phyloP scores from a whole-genome alignment of 1,140 invertebrate genomes.

The Campodea augens region DNA sequence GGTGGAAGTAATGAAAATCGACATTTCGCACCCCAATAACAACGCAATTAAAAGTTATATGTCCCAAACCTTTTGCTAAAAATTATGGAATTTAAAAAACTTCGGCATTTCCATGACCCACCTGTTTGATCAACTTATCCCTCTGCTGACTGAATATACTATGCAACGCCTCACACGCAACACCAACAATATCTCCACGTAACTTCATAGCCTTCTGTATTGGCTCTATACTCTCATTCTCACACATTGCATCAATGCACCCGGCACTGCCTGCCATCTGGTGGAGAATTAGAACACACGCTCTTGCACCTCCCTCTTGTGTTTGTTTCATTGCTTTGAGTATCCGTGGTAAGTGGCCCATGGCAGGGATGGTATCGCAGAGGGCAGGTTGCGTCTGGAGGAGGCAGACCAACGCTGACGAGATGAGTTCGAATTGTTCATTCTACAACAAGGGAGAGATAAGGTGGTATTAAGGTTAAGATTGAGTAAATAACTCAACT shows the following conservation, averaged over 20 bases:
- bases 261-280: conserved; percentile 30
- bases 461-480: conserved; percentile 17
- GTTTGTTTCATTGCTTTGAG: conserved; percentile 46
- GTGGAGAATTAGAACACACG: conserved; percentile 14
- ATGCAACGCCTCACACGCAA: conserved; percentile 74
- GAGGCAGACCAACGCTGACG: conserved; percentile 61
- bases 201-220: conserved; percentile 74
- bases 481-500: no score
- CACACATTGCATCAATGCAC: conserved; percentile 52
- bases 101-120: conserved; percentile 26
- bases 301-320: conserved; percentile 16
- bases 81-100: no score
- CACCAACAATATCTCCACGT: conserved; percentile 56
- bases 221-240: conserved; percentile 59
- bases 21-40: no score
- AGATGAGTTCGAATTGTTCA: conserved; percentile 62
- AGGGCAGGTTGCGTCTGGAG: conserved; percentile 69
- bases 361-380: conserved; percentile 72
- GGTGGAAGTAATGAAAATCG: no score
- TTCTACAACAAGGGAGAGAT: conserved; percentile 32
- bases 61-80: no score
- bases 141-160: conserved; percentile 65
- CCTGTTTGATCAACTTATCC: conserved; percentile 68
- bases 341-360: conserved; percentile 84
- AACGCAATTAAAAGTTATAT: no score